A percentile compares a stretch with the other conserved stretches of the same genome.
Conservation (phyloP, 1,140 invertebrate species). For the Lethrus apterus region DNA sequence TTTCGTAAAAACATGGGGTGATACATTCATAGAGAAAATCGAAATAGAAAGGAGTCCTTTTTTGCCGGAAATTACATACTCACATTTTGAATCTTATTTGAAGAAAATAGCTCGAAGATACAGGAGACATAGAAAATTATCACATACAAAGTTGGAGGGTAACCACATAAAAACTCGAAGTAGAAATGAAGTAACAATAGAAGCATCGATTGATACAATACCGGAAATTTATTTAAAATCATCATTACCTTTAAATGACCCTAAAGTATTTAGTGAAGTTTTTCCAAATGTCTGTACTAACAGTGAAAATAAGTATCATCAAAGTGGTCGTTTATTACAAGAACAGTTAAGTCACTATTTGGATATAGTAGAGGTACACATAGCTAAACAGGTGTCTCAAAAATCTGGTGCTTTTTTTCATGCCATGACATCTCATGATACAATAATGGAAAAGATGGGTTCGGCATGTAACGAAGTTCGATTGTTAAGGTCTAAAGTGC, state of each 20-base stretch:
- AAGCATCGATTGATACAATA: slow-evolving; percentile 55
- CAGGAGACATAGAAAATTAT: slow-evolving; percentile 48
- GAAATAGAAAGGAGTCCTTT: slow-evolving; percentile 69
- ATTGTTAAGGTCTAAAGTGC: slow-evolving; percentile 59
- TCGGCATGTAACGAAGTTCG: slow-evolving; percentile 74
- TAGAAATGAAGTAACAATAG: slow-evolving; percentile 33
- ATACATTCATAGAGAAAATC: slow-evolving; percentile 79
- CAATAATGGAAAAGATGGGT: slow-evolving; percentile 81
- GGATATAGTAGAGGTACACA: slow-evolving; percentile 91
- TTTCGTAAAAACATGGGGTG: slow-evolving; percentile 97
- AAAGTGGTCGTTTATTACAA: slow-evolving; percentile 45
- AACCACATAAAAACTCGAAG: slow-evolving; percentile 24
- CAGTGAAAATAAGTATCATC: slow-evolving; percentile 29
- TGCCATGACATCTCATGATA: slow-evolving; percentile 94
- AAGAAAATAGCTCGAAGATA: slow-evolving; percentile 63
- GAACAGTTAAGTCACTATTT: slow-evolving; percentile 84
- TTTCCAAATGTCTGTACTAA: slow-evolving; percentile 54
- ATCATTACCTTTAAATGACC: slow-evolving; percentile 73
- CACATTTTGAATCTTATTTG: slow-evolving; percentile 84
- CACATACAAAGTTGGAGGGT: slow-evolving; percentile 40
- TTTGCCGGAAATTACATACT: slow-evolving; percentile 74
- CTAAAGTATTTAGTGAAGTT: slow-evolving; percentile 79
- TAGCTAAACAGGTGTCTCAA: slow-evolving; percentile 91
- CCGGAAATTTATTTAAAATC: slow-evolving; percentile 83
- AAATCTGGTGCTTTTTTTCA: slow-evolving; percentile 95